Percentiles rank a stretch among this genome's conserved stretches.
Conservation (phyloP, 92 coral and sea anemone genomes). For the Zoanthus gigantus region DNA sequence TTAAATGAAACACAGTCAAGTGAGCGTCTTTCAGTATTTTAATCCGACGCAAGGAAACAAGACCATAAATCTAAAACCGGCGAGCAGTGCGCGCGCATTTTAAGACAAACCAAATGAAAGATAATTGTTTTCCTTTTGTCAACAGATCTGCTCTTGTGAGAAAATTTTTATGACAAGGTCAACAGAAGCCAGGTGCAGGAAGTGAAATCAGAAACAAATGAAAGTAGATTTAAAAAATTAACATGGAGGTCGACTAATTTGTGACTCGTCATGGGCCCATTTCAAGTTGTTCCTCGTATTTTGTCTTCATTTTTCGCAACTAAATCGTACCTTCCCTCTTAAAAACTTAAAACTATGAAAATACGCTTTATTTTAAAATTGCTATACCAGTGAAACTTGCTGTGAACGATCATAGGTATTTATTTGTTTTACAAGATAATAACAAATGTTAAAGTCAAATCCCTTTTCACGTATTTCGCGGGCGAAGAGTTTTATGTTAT, state of each 20-base stretch:
- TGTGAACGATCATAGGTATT: not conserved
- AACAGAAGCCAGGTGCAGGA: conserved; percentile 53
- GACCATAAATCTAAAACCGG: not conserved
- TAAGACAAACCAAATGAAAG: conserved; percentile 20
- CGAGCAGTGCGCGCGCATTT: conserved; percentile 38
- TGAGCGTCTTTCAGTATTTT: not conserved
- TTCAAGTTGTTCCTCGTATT: conserved; percentile 2
- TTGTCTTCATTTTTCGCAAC: not conserved
- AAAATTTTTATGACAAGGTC: conserved; percentile 39
- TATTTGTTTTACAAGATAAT: conserved; percentile 6
- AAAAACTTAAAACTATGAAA: not conserved
- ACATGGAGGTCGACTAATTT: conserved; percentile 8
- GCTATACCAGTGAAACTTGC: not conserved
- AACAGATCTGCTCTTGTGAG: conserved; percentile 7
- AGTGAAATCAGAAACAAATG: conserved; percentile 37
- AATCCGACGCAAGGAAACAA: conserved; percentile 1
- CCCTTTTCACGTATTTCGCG: conserved; percentile 22
- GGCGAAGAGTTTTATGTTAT: not conserved
- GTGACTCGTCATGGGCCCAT: conserved; percentile 9
- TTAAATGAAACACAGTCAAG: not conserved
- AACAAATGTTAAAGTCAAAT: not conserved
- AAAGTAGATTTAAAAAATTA: conserved; percentile 26
- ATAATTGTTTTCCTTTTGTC: conserved; percentile 35
- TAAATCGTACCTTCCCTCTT: not conserved
- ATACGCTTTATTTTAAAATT: not conserved